Evolutionary conservation across 1,140 invertebrate genomes (phyloP), one percentile per base, ranked within the genome.

Genomic region (Drosophila insularis): DNA sequence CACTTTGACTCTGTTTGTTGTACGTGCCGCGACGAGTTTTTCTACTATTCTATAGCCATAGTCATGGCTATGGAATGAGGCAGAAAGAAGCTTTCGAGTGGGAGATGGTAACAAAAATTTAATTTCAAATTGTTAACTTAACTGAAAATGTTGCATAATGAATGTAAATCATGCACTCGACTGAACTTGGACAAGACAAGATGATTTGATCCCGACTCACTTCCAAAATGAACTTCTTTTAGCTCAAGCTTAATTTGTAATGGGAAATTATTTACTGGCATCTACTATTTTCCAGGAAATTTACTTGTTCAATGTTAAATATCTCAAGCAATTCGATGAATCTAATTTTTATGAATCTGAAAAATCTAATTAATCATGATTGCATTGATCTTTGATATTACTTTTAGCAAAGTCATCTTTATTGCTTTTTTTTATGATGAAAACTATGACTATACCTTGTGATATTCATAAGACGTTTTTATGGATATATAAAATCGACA

Each of bases 21-120:
- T 62, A 74, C 63, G 71, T 74, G 72, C 72, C 72, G 71, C 63
- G 50, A 32, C 50, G 58, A 56, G 67, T 74, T 56, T 74, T 74
- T 74, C 31, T 54, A 74, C 46, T 21, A 63, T 74, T 60, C 17
- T 37, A 27, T 27, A 27, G 32, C 35, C 11, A 37, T 7, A 7
- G 4, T 56, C 11, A 27, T 14, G n/a, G 59, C 11, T 40, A 46
- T 32, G 32, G 56, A 31, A 17, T 32, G 19, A 17, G 14, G 0
- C 4, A 13, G 11, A 37, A 37, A 3, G 35, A 37, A 37, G 35
- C 43, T 46, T 1, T 46, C 6, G 43, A 50, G 27, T 27, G 27
- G 27, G 17, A 21, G 17, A 50, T 50, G 14, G 43, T 8, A 19
- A 7, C 14, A 46, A 46, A 27, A 46, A 46, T 50, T 19, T 50